phyloP scores from a whole-genome alignment of 2,888 invertebrate species.

The Tribolium freemani region DNA sequence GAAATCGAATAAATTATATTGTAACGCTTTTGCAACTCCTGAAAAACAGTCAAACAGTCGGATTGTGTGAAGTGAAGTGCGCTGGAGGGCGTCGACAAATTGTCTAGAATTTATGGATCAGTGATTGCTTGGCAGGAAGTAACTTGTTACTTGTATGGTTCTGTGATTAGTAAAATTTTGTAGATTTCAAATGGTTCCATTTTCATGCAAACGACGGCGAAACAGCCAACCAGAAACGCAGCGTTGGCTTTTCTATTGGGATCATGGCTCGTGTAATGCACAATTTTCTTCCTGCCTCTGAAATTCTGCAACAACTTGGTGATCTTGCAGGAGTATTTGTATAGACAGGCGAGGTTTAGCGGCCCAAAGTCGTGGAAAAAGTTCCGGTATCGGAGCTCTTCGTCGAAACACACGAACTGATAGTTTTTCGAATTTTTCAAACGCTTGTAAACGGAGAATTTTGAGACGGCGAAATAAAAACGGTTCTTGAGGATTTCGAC shows the following conservation, averaged over 20 bases:
- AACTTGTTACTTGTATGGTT: conserved; percentile 61
- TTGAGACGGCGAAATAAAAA: conserved; percentile 83
- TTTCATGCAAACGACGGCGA: conserved; percentile 80
- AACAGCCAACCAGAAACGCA: conserved; percentile 88
- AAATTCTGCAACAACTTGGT: conserved; percentile 80
- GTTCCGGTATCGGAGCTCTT: conserved; percentile 85
- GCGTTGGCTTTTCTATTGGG: conserved; percentile 86
- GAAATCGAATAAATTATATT: conserved; percentile 85
- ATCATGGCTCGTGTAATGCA: conserved; percentile 85
- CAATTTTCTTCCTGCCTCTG: conserved; percentile 79
- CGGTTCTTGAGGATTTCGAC: conserved; percentile 66
- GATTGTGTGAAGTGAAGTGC: conserved; percentile 80
- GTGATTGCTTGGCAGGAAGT: too few species aligned
- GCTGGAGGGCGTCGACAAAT: conserved; percentile 87
- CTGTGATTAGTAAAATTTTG: conserved; percentile 73
- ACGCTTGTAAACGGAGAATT: conserved; percentile 73
- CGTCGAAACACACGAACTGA: conserved; percentile 85
- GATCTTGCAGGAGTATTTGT: conserved; percentile 84
- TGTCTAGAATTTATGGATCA: conserved; percentile 64
- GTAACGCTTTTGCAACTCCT: conserved; percentile 80
- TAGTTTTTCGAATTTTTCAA: conserved; percentile 77
- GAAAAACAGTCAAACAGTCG: conserved; percentile 76
- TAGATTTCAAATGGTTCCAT: conserved; percentile 80
- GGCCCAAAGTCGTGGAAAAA: conserved; percentile 94
- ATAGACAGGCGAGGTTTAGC: conserved; percentile 87